Evolutionary conservation across 1,140 invertebrate species (phyloP).

Genomic region (Heliconius melpomene): DNA sequence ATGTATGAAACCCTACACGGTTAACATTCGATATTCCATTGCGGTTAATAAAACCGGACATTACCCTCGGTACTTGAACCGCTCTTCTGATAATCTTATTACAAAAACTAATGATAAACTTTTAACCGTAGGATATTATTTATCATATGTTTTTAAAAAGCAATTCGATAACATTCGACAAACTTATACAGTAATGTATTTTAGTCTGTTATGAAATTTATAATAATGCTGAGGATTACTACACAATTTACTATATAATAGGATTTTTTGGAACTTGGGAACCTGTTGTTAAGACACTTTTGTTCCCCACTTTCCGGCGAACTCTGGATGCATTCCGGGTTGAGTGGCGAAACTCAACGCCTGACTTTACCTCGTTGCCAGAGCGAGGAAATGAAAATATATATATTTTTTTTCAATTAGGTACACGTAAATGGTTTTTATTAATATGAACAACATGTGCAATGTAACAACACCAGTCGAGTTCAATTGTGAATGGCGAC

Average conservation of each 20-base stretch:
- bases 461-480: not conserved
- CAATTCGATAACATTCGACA: not conserved
- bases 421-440: too few species aligned
- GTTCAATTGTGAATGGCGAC: slow-evolving; percentile 5
- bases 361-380: too few species aligned
- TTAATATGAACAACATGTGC: not conserved
- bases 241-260: not conserved
- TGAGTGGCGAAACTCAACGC: too few species aligned
- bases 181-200: not conserved
- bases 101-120: slow-evolving; percentile 34
- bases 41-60: slow-evolving; percentile 39
- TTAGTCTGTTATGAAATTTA: not conserved
- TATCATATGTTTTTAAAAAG: not conserved
- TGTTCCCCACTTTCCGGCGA: too few species aligned
- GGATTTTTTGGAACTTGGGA: too few species aligned
- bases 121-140: slow-evolving; percentile 16
- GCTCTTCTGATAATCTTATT: slow-evolving; percentile 35
- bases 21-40: not conserved
- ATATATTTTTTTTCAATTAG: too few species aligned
- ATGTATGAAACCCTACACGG: not conserved
- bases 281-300: too few species aligned
- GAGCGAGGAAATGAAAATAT: too few species aligned
- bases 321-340: too few species aligned
- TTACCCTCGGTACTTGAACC: slow-evolving; percentile 35
- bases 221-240: not conserved